Conservation (phyloP, 2,888 invertebrate species). For the Andricus quercusramuli region DNA sequence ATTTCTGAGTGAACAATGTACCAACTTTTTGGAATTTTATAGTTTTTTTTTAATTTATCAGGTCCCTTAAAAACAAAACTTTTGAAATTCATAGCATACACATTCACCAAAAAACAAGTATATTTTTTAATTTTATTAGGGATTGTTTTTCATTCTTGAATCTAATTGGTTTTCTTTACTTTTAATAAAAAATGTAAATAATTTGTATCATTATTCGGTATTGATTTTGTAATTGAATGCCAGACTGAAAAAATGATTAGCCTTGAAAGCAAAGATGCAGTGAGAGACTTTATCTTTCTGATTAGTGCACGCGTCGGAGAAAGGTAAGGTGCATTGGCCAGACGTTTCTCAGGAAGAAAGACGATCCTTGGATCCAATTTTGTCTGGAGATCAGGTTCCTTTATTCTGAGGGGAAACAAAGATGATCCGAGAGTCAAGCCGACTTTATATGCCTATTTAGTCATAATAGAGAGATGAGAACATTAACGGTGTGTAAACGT, state of each 20-base stretch:
- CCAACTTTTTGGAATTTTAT: too few species aligned
- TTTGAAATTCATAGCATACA: too few species aligned
- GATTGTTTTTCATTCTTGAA: too few species aligned
- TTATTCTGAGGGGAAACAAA: constrained; percentile 39
- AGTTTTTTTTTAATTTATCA: too few species aligned
- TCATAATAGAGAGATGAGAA: constrained; percentile 33
- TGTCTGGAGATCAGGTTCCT: constrained; percentile 57
- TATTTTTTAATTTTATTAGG: too few species aligned
- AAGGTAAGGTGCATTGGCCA: constrained; percentile 4
- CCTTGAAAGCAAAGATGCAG: background rate
- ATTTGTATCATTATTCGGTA: background rate
- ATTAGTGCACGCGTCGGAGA: constrained; percentile 55
- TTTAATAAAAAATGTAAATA: background rate
- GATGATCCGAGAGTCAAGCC: background rate
- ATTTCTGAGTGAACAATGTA: too few species aligned
- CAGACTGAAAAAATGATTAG: background rate
- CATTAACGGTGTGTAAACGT: background rate
- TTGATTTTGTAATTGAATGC: background rate
- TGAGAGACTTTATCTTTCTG: constrained; percentile 49
- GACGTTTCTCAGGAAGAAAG: constrained; percentile 65
- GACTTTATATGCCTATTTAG: constrained; percentile 11
- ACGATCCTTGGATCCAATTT: constrained; percentile 67
- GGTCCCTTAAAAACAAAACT: too few species aligned
- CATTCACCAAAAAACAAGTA: too few species aligned
- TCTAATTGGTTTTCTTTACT: background rate